A percentile compares a stretch with the other conserved stretches of the same genome.
phyloP scores from a whole-genome alignment of 2,113 vertebrate species.

The Sinocyclocheilus grahami region DNA sequence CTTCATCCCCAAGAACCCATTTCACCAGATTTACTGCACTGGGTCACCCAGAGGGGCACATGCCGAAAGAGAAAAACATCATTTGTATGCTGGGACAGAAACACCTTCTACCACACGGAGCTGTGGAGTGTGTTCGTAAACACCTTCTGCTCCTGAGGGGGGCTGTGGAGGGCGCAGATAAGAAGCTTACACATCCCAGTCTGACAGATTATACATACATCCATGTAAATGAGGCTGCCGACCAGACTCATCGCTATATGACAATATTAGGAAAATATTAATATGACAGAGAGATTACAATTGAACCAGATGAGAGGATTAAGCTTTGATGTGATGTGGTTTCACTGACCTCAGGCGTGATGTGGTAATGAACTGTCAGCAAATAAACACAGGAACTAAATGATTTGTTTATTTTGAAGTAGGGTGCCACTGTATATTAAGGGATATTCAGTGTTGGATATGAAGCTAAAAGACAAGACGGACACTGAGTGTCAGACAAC shows the following conservation, averaged over 20 bases:
- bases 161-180: conserved; percentile 36
- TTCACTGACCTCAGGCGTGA: not conserved
- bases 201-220: conserved; percentile 47
- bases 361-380: not conserved
- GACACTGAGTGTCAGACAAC: conserved; percentile 7
- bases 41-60: conserved; percentile 41
- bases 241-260: conserved; percentile 17
- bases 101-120: conserved; percentile 18
- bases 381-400: conserved; percentile 14
- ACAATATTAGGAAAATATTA: not conserved
- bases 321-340: not conserved
- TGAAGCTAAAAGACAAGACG: not conserved
- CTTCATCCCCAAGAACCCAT: conserved; percentile 41
- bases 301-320: not conserved
- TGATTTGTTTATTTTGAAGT: not conserved
- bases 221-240: conserved; percentile 25
- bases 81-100: conserved; percentile 50
- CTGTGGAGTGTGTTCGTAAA: conserved; percentile 41
- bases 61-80: conserved; percentile 42
- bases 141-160: conserved; percentile 41
- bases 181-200: conserved; percentile 44
- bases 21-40: conserved; percentile 27
- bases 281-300: conserved; percentile 31
- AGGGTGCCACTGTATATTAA: not conserved
- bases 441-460: not conserved